A percentile compares a stretch with the other conserved stretches of the same genome.
Evolutionary conservation across 2,113 vertebrate genomes (phyloP).

Genomic region (Sylvia atricapilla): DNA sequence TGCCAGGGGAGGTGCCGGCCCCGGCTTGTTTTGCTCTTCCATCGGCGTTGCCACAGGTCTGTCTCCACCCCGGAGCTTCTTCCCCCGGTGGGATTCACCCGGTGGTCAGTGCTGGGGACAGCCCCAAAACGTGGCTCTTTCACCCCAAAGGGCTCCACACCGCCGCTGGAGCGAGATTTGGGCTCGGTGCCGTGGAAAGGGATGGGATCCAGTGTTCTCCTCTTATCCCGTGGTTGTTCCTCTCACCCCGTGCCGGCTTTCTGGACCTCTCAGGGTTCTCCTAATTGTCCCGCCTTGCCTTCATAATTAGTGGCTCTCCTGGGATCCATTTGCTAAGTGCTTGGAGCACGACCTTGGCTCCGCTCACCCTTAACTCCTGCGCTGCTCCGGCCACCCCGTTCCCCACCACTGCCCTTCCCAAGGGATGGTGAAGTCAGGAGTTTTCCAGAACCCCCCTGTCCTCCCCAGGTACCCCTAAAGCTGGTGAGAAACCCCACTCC

Average conservation of each 20-base stretch:
- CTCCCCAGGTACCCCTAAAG: neutral
- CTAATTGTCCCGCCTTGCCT: neutral
- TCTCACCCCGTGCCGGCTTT: neutral
- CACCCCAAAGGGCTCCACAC: fast-evolving
- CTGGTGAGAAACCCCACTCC: fast-evolving
- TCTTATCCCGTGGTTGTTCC: neutral
- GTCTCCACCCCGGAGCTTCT: neutral
- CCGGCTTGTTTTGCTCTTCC: constrained; percentile 17
- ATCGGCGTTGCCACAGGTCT: neutral
- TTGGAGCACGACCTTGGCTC: neutral
- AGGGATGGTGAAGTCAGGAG: neutral
- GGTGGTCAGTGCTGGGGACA: neutral
- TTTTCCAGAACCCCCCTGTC: fast-evolving
- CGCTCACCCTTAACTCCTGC: neutral
- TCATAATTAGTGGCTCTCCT: constrained; percentile 9
- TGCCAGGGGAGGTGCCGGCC: constrained; percentile 42
- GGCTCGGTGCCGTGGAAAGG: fast-evolving
- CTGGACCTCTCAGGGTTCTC: neutral
- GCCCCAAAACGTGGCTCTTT: neutral
- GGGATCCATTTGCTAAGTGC: neutral
- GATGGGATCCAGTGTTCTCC: neutral
- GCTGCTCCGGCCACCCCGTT: fast-evolving
- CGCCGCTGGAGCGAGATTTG: fast-evolving
- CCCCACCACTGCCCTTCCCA: neutral
- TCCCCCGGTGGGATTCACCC: neutral